Evolutionary conservation across 2,797 vertebrate species (phyloP), one percentile per base, ranked within the genome.

Genomic region (Betta splendens): DNA sequence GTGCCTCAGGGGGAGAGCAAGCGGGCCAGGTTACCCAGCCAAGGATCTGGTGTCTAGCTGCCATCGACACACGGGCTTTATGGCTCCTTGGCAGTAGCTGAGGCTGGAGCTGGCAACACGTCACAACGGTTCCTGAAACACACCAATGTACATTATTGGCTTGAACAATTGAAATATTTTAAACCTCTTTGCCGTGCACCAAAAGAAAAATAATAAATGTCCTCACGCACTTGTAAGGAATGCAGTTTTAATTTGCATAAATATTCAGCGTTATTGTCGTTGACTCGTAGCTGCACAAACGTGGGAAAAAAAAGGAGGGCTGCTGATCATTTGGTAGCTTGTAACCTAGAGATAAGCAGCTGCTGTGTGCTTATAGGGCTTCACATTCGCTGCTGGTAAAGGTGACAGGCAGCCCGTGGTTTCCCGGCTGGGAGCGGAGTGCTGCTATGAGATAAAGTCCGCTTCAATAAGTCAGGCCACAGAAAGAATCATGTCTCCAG

Each of bases 41-140:
- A 61, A 77, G 84, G 85, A 90, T 93, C 89, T 86, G 56, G 84
- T 92, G 81, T 90, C 90, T 53, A 44, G 59, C 72, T 73, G 69
- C 76, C 70, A 75, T 69, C 54, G 68, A 86, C 77, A 52, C 54
- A 37, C 2, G 55, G 70, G 50, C 71, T 85, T 74, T 60, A 78
- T 60, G 70, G 69, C 56, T 47, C 40, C 44, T 60, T 39, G 48
- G 72, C 64, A 37, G 39, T 0, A 45, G 51, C 46, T 12, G 39
- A 63, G 49, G 35, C 53, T 54, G 39, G 9, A 65, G n/a, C 61
- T 77, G 67, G 57, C 55, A 55, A 31, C 51, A 23, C n/a, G 33
- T 57, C 25, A 47, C 71, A 67, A 57, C 58, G 58, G 65, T 20
- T 69, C 62, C 66, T 17, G 3, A 72, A 63, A 71, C 58, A 50